These are phyloP conservation scores for Trichonephila clavata DNA, from an alignment of 1,140 invertebrate genomes.

Conservation along the genomic window DNA sequence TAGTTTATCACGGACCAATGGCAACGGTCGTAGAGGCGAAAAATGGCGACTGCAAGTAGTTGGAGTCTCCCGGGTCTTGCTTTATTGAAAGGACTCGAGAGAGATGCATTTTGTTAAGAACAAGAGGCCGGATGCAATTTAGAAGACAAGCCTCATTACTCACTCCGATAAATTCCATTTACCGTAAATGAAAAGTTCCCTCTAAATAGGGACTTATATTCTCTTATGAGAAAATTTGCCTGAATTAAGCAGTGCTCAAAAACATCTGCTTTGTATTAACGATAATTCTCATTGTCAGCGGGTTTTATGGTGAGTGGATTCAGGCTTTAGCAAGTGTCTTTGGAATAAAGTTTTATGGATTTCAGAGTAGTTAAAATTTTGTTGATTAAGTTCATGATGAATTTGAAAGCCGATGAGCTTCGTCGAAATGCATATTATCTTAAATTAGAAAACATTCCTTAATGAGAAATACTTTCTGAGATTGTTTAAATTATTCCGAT, in stretches of 20 bases:
- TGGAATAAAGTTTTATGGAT: neutral
- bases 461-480: neutral
- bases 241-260: slow-evolving; percentile 23
- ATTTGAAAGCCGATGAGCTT: neutral
- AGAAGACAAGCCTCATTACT: slow-evolving; percentile 66
- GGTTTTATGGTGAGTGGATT: neutral
- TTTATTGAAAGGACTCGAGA: neutral
- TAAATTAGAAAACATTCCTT: neutral
- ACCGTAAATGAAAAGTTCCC: slow-evolving; percentile 48
- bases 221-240: neutral
- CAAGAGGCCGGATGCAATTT: slow-evolving; percentile 49
- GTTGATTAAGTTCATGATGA: neutral
- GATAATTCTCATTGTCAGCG: neutral
- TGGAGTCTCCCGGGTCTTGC: neutral
- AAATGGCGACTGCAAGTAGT: neutral
- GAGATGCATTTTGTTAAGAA: slow-evolving; percentile 52
- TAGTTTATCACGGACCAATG: slow-evolving; percentile 32
- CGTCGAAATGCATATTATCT: neutral
- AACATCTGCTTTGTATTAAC: slow-evolving; percentile 58
- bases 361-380: neutral
- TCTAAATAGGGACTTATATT: neutral
- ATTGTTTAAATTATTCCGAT: too few species aligned
- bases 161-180: slow-evolving; percentile 58
- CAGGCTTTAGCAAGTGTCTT: neutral
- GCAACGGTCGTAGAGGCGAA: slow-evolving; percentile 14